These are phyloP conservation scores for Vireo griseus DNA, from an alignment of 2,797 vertebrate genomes.

Conservation along the genomic window DNA sequence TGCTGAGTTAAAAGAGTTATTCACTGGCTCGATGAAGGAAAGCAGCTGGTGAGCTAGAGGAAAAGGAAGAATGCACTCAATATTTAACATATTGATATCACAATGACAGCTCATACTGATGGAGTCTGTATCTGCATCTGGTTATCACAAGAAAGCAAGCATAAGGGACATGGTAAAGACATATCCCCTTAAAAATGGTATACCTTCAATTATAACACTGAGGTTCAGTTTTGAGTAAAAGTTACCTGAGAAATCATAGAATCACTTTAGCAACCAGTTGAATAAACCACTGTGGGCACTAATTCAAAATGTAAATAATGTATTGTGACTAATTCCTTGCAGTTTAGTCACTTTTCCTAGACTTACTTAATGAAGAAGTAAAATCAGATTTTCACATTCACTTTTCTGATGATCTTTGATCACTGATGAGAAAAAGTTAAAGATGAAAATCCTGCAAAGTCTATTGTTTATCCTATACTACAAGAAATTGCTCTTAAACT, in stretches of 20 bases:
- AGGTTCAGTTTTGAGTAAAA: background rate
- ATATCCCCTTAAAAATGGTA: background rate
- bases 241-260: background rate
- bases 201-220: background rate
- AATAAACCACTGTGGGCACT: background rate
- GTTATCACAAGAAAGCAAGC: background rate
- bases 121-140: background rate
- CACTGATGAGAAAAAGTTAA: background rate
- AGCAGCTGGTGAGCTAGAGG: background rate
- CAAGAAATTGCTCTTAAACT: background rate
- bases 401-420: background rate
- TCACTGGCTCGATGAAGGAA: background rate
- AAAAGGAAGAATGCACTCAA: background rate
- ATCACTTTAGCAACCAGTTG: background rate
- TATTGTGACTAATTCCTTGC: background rate
- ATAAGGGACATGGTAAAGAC: background rate
- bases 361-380: background rate
- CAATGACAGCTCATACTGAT: background rate
- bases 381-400: background rate
- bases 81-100: background rate
- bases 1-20: background rate
- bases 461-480: background rate
- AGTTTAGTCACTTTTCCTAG: background rate
- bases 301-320: background rate
- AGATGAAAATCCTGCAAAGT: background rate